These are phyloP conservation scores for Enteromius radiatus DNA, from an alignment of 2,797 vertebrate genomes.

Conservation along the genomic window DNA sequence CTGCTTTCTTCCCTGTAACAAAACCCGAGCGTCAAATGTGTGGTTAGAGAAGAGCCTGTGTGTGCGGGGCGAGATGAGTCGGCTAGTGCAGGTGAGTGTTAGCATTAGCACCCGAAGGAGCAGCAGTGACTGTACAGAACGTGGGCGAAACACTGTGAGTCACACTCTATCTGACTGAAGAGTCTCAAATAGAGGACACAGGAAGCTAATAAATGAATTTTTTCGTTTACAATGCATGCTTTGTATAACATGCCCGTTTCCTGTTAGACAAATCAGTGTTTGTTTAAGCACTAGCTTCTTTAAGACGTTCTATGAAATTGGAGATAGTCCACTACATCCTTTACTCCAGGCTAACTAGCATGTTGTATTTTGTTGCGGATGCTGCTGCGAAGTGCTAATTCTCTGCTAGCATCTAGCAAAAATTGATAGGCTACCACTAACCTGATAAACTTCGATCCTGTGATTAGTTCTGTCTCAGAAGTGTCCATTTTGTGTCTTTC, in stretches of 20 bases:
- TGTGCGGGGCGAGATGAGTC: background rate
- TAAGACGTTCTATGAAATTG: background rate
- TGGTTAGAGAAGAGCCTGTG: background rate
- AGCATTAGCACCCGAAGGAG: slow-evolving; percentile 34
- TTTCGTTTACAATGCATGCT: slow-evolving; percentile 14
- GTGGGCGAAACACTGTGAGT: slow-evolving; percentile 38
- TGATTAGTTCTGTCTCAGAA: background rate
- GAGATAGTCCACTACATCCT: background rate
- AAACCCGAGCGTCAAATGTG: background rate
- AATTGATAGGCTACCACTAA: no score
- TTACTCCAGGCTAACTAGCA: background rate
- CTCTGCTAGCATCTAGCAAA: background rate
- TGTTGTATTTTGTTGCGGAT: background rate
- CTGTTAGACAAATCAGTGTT: background rate
- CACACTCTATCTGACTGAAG: slow-evolving; percentile 32
- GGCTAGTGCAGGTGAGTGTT: slow-evolving; percentile 49
- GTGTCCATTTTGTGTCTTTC: background rate
- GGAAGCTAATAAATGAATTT: slow-evolving; percentile 16
- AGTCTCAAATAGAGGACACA: slow-evolving; percentile 10
- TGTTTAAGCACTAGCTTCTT: background rate
- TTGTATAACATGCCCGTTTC: background rate
- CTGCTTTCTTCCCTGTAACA: background rate
- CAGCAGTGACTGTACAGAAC: slow-evolving; percentile 7
- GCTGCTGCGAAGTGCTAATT: background rate
- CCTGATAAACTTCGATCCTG: background rate